A percentile compares a stretch with the other conserved stretches of the same genome.
Conservation (phyloP, 35 echinoderm and acorn worm genomes). For the Anneissia japonica region DNA sequence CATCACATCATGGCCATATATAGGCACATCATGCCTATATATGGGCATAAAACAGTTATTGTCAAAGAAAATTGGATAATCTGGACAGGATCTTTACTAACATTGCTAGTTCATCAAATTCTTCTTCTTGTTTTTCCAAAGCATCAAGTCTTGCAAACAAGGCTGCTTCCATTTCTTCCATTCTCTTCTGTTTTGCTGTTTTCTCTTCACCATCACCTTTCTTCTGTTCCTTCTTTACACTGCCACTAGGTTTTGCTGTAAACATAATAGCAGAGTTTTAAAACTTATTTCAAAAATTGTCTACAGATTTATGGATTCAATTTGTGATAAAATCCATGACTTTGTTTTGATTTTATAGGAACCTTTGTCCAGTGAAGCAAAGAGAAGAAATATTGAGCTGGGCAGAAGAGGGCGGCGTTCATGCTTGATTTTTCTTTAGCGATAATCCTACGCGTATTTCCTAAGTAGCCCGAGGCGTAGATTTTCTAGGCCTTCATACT, state of each 20-base stretch:
- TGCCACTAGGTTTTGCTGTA: not conserved
- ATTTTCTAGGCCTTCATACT: no score
- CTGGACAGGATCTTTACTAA: constrained; percentile 14
- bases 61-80: no score
- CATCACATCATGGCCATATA: no score
- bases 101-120: constrained; percentile 70
- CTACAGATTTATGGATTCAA: no score
- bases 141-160: constrained; percentile 81
- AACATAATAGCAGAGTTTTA: not conserved
- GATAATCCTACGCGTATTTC: no score
- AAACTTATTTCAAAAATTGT: constrained; percentile 38
- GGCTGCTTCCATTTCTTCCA: constrained; percentile 1
- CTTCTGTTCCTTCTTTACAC: not conserved
- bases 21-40: no score
- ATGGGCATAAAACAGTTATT: no score
- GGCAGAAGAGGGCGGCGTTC: not conserved
- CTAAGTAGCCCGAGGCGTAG: no score
- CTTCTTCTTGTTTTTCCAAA: constrained; percentile 80
- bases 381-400: not conserved
- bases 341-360: no score
- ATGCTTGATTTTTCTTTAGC: no score
- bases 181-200: constrained; percentile 23
- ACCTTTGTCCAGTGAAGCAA: no score
- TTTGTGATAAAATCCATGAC: no score
- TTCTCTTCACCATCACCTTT: not conserved